Evolutionary conservation across 1,140 invertebrate species (phyloP).

Genomic region (Papilio polytes): DNA sequence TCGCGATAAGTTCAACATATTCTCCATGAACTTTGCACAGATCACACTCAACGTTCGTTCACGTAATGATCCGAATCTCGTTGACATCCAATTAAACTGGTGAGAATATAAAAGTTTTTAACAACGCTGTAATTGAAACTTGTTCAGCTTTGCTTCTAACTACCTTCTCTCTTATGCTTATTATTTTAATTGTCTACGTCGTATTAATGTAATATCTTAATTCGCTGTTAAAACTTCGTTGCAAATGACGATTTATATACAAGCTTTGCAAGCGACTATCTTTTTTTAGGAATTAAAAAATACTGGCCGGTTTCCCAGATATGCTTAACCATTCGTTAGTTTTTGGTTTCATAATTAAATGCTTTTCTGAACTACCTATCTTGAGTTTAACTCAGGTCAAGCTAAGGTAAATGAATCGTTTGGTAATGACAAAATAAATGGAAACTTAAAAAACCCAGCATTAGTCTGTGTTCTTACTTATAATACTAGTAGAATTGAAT

Average conservation of each 20-base stretch:
- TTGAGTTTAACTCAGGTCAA: too few species aligned
- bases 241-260: too few species aligned
- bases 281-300: too few species aligned
- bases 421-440: too few species aligned
- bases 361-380: too few species aligned
- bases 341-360: too few species aligned
- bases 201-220: neutral
- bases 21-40: constrained; percentile 13
- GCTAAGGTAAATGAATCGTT: too few species aligned
- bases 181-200: neutral
- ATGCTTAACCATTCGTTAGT: too few species aligned
- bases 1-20: neutral
- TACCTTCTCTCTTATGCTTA: neutral
- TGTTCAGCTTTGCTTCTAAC: neutral
- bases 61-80: constrained; percentile 4
- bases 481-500: neutral
- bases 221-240: too few species aligned
- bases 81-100: constrained; percentile 36
- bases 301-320: too few species aligned
- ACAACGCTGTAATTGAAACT: constrained; percentile 36
- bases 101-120: constrained; percentile 32
- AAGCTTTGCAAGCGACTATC: neutral
- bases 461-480: too few species aligned
- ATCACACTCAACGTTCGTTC: constrained; percentile 3
- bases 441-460: too few species aligned